Base-by-base conservation (phyloP, 1,140 invertebrate genomes). In the Drosophila sp. region DNA sequence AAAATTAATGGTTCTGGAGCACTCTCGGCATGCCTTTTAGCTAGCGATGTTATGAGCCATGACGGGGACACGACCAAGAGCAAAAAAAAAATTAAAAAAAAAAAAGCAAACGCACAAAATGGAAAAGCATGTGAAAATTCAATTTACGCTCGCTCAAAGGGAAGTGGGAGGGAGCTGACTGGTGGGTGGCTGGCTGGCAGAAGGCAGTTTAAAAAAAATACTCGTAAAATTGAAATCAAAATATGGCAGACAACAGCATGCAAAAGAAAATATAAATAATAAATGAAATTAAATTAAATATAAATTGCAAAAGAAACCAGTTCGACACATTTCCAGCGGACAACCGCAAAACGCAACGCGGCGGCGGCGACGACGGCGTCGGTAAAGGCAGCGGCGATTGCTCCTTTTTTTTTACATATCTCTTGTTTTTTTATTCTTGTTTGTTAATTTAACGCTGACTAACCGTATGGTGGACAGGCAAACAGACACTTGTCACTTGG, bases 171-270 rank as follows among this genome's bases (percentile, higher is more conserved):
- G 23, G 23, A 23, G 44, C 1, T 50, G 7, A 50, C 8, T 3
- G 44, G 23, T 27, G 44, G 7, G 8, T 8, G 10, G 8, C 3
- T 40, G 5, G 1, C 11, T 2, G 17, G 5, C 6, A 3, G 10
- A 2, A 38, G 35, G 35, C 10, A 3, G 17, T 17, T 17, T 17
- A 17, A 17, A 17, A 17, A 10, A 27, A 27, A 50, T 50, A 25
- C 7, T 27, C 44, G 7, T 50, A 27, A 79, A 86, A 82, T 76
- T 77, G 67, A 87, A 83, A 83, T 77, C 75, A 83, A 81, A 82
- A 69, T 66, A 58, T 41, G 56, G 33, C 61, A 71, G 61, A 66
- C 8, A 65, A 58, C 33, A 61, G 35, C 32, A 62, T 55, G 47
- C n/a, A 57, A 61, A 76, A 66, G 60, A n/a, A 32, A 25, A 66